phyloP scores from a whole-genome alignment of 2,113 vertebrate species.

The Serilophus lunatus region DNA sequence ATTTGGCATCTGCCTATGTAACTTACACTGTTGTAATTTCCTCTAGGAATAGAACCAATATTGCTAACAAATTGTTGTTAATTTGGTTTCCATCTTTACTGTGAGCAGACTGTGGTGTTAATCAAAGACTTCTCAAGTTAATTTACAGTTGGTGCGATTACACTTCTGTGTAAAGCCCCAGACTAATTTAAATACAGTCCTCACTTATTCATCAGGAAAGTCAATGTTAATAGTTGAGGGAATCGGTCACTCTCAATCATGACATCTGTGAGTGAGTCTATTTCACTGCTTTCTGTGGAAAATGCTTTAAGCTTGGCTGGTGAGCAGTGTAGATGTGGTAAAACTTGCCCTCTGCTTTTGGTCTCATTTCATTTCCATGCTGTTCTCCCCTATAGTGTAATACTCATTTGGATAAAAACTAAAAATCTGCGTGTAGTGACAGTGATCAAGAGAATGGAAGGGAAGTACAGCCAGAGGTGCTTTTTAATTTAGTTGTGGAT shows the following conservation, averaged over 20 bases:
- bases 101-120: constrained; percentile 9
- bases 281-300: constrained; percentile 5
- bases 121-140: constrained; percentile 38
- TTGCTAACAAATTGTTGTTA: constrained; percentile 17
- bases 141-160: constrained; percentile 22
- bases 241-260: neutral
- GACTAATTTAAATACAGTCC: constrained; percentile 1
- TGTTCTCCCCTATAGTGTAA: neutral
- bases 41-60: constrained; percentile 14
- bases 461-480: neutral
- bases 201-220: neutral
- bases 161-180: neutral
- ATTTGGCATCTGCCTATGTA: neutral
- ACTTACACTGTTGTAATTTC: neutral
- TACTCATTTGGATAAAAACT: neutral
- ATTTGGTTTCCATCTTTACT: constrained; percentile 27
- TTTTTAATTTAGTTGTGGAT: neutral
- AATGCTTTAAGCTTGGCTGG: neutral
- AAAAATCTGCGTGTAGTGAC: constrained; percentile 6
- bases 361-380: neutral
- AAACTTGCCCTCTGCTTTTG: constrained; percentile 35
- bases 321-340: neutral
- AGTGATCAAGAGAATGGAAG: neutral
- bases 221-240: constrained; percentile 12
- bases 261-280: neutral